Evolutionary conservation across 1,140 invertebrate species (phyloP).

Genomic region (Neodiprion lecontei): DNA sequence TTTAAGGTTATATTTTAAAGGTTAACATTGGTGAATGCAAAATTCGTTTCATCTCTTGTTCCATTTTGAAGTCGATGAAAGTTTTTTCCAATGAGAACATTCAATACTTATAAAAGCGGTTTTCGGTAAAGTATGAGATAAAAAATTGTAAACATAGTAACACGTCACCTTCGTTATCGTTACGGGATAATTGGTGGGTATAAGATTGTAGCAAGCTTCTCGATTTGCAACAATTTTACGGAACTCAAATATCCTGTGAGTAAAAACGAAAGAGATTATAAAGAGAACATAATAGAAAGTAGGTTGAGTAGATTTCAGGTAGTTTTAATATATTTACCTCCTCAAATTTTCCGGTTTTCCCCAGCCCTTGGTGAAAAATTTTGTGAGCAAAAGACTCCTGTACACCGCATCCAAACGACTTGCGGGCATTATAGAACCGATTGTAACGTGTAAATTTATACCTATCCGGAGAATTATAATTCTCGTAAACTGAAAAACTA

Average conservation of each 20-base stretch:
- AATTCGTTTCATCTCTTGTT: no score
- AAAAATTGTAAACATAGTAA: constrained; percentile 19
- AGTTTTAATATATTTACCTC: constrained; percentile 67
- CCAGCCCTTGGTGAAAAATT: constrained; percentile 97
- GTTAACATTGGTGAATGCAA: no score
- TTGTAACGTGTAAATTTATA: constrained; percentile 3
- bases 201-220: constrained; percentile 81
- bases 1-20: background rate
- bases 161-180: constrained; percentile 84
- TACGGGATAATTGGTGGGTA: constrained; percentile 85
- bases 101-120: no score
- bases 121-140: background rate
- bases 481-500: no score
- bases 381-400: constrained; percentile 85
- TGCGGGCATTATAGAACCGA: constrained; percentile 66
- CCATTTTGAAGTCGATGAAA: no score
- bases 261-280: constrained; percentile 36
- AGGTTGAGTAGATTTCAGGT: background rate
- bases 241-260: constrained; percentile 86
- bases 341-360: constrained; percentile 90
- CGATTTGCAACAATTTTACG: constrained; percentile 86
- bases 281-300: constrained; percentile 13
- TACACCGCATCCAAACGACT: constrained; percentile 89
- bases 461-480: background rate
- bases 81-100: no score